Percentiles rank a stretch among this genome's conserved stretches.
Evolutionary conservation across 2,113 vertebrate genomes (phyloP).

Genomic region (Ancistrus triradiatus): DNA sequence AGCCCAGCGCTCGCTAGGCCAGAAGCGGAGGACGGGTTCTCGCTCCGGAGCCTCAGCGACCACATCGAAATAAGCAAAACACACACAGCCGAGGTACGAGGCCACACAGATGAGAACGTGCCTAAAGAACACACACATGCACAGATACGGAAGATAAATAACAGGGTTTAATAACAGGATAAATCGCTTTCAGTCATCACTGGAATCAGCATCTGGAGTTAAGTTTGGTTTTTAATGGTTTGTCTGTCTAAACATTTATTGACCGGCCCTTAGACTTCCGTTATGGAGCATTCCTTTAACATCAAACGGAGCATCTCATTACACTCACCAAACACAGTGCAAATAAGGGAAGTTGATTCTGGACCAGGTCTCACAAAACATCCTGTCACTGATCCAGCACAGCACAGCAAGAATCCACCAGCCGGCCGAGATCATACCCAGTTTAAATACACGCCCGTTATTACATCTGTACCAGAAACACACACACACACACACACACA

Average conservation of each 20-base stretch:
- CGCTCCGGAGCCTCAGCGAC: slow-evolving; percentile 90
- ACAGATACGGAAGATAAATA: background rate
- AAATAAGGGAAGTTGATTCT: slow-evolving; percentile 93
- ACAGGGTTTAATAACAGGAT: too few species aligned
- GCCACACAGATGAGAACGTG: slow-evolving; percentile 95
- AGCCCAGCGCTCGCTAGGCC: slow-evolving; percentile 97
- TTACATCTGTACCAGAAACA: slow-evolving; percentile 76
- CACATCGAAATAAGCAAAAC: slow-evolving; percentile 94
- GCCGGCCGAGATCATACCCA: slow-evolving; percentile 87
- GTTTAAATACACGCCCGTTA: slow-evolving; percentile 88
- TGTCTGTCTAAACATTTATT: too few species aligned
- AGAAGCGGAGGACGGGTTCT: slow-evolving; percentile 93
- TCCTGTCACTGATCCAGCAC: slow-evolving; percentile 95
- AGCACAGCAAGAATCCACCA: slow-evolving; percentile 92
- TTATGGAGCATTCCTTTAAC: too few species aligned
- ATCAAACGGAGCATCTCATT: too few species aligned
- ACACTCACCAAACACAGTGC: slow-evolving; percentile 93
- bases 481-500: slow-evolving; percentile 1
- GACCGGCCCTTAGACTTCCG: too few species aligned
- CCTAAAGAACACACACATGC: slow-evolving; percentile 64
- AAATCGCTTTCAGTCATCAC: too few species aligned
- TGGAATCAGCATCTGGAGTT: too few species aligned
- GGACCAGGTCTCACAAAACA: slow-evolving; percentile 92
- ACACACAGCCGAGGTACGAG: slow-evolving; percentile 92
- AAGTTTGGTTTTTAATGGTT: too few species aligned